Conservation (phyloP, 2,113 vertebrate genomes). For the Petroica traversi region DNA sequence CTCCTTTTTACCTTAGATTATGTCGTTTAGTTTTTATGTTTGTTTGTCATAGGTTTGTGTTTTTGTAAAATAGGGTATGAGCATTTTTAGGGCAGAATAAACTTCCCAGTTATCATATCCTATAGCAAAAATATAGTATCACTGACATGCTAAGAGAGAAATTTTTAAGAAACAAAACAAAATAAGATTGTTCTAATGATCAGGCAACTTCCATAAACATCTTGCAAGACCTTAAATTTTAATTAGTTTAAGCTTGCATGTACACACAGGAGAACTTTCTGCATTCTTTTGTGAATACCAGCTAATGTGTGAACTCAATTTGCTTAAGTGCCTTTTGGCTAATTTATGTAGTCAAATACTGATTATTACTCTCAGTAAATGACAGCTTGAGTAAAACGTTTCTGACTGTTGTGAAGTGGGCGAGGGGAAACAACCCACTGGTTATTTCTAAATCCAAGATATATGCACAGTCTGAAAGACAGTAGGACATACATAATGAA, state of each 20-base stretch:
- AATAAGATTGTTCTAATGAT: not conserved
- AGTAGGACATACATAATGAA: not conserved
- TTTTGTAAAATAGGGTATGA: not conserved
- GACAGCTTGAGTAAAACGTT: not conserved
- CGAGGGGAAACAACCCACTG: not conserved
- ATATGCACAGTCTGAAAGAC: not conserved
- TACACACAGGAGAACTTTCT: not conserved
- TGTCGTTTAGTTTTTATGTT: not conserved
- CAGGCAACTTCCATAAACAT: not conserved
- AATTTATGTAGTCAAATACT: not conserved
- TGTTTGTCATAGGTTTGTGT: not conserved
- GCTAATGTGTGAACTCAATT: not conserved
- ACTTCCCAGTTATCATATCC: not conserved
- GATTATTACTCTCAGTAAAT: not conserved
- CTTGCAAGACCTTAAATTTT: not conserved
- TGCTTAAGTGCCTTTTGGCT: not conserved
- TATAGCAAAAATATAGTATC: not conserved
- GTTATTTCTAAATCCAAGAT: not conserved
- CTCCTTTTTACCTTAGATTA: not conserved
- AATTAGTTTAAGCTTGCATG: not conserved
- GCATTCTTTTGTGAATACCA: not conserved
- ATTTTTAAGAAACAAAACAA: not conserved
- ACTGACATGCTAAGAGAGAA: not conserved
- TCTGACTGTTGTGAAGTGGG: not conserved
- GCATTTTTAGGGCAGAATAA: not conserved